A percentile compares a stretch with the other conserved stretches of the same genome.
phyloP scores from a whole-genome alignment of 2,113 vertebrate genomes.

The Podilymbus podiceps region DNA sequence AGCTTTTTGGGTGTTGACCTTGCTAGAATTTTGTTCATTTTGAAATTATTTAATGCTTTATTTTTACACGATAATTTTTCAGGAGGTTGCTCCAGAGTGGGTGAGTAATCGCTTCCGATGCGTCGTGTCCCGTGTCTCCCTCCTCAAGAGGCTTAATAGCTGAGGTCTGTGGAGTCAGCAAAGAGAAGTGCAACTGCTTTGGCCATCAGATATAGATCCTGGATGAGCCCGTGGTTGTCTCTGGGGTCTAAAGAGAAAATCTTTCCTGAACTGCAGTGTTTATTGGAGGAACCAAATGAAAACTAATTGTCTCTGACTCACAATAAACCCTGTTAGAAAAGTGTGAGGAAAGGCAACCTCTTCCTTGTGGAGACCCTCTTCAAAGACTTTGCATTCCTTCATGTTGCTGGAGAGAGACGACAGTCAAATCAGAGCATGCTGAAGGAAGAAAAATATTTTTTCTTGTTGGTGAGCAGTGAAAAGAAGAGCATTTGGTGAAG shows the following conservation, averaged over 20 bases:
- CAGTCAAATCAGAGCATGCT: neutral
- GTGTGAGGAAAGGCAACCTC: neutral
- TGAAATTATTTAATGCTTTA: neutral
- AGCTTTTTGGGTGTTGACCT: neutral
- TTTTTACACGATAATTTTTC: neutral
- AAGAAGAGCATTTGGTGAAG: neutral
- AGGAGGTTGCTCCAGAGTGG: neutral
- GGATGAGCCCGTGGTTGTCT: accelerated
- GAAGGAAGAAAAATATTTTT: neutral
- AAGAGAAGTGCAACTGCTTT: neutral
- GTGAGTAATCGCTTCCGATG: neutral
- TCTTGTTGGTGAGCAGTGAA: neutral
- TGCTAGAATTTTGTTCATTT: neutral
- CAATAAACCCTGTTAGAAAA: neutral
- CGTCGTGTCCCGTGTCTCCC: accelerated
- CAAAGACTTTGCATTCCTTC: neutral
- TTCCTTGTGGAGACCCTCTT: neutral
- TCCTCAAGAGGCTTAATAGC: neutral
- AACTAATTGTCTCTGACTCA: neutral
- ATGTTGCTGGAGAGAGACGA: neutral
- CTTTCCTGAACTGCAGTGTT: neutral
- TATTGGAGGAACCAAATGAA: neutral
- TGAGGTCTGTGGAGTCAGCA: neutral
- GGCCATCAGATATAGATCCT: neutral
- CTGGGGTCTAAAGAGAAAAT: neutral